These are phyloP conservation scores for Tenodera sinensis DNA, from an alignment of 2,888 invertebrate species.

Conservation along the genomic window DNA sequence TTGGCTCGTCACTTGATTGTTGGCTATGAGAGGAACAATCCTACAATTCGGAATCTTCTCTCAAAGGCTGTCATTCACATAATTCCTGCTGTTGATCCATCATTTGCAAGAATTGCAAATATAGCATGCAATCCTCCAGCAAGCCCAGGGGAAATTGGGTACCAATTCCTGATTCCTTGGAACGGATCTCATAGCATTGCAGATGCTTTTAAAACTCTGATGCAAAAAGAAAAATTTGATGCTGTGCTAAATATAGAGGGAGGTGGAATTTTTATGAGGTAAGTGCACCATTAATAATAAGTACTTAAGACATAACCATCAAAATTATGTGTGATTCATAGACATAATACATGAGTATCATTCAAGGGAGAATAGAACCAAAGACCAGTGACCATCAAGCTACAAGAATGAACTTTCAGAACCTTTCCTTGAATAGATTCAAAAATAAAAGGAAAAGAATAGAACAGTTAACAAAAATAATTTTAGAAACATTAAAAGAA, in stretches of 20 bases:
- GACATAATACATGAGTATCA: too few species aligned
- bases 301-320: neutral
- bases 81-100: constrained; percentile 65
- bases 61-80: constrained; percentile 74
- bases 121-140: constrained; percentile 16
- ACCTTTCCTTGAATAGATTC: too few species aligned
- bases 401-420: too few species aligned
- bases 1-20: constrained; percentile 76
- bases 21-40: constrained; percentile 59
- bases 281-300: neutral
- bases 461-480: too few species aligned
- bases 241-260: constrained; percentile 70
- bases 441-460: too few species aligned
- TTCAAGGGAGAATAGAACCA: too few species aligned
- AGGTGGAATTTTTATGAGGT: constrained; percentile 52
- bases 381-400: too few species aligned
- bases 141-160: constrained; percentile 59
- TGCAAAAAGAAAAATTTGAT: constrained; percentile 66
- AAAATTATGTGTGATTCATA: too few species aligned
- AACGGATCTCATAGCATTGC: constrained; percentile 47
- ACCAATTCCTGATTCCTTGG: constrained; percentile 55
- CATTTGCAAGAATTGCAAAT: constrained; percentile 44
- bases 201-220: constrained; percentile 60
- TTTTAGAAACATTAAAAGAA: too few species aligned
- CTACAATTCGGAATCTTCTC: constrained; percentile 60